A percentile compares a stretch with the other conserved stretches of the same genome.
phyloP scores from a whole-genome alignment of 2,888 invertebrate genomes.

The Arctia plantaginis region DNA sequence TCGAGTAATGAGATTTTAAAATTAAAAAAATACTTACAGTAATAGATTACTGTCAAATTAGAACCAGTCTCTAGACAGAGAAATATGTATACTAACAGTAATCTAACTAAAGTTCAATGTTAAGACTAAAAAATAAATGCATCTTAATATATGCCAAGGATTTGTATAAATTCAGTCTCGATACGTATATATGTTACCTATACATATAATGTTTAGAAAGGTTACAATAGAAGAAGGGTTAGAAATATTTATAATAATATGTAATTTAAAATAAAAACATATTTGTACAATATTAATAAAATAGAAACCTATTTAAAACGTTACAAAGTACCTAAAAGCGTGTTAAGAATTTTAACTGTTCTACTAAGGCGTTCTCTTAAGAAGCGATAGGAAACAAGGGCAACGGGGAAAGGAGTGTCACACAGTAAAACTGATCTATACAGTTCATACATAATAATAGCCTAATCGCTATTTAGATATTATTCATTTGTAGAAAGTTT shows the following conservation, averaged over 20 bases:
- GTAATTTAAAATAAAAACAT: no score
- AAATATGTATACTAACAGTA: not conserved
- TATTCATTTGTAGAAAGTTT: not conserved
- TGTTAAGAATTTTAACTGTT: not conserved
- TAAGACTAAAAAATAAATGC: not conserved
- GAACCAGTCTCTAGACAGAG: not conserved
- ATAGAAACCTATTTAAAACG: not conserved
- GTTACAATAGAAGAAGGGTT: not conserved
- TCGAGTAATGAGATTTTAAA: not conserved
- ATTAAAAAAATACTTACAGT: not conserved
- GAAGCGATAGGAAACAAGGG: not conserved
- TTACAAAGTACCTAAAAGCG: not conserved
- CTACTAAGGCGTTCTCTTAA: not conserved
- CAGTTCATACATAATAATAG: no score
- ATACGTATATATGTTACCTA: no score
- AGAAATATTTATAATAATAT: no score
- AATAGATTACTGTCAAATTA: not conserved
- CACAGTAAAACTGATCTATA: not conserved
- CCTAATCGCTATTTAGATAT: no score
- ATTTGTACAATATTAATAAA: not conserved
- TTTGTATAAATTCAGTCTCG: constrained; percentile 4
- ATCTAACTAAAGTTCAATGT: not conserved
- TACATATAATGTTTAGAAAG: not conserved
- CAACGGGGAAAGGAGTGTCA: not conserved
- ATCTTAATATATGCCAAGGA: constrained; percentile 6